Conservation (phyloP, 2,113 vertebrate genomes). For the Spheniscus mendiculus region DNA sequence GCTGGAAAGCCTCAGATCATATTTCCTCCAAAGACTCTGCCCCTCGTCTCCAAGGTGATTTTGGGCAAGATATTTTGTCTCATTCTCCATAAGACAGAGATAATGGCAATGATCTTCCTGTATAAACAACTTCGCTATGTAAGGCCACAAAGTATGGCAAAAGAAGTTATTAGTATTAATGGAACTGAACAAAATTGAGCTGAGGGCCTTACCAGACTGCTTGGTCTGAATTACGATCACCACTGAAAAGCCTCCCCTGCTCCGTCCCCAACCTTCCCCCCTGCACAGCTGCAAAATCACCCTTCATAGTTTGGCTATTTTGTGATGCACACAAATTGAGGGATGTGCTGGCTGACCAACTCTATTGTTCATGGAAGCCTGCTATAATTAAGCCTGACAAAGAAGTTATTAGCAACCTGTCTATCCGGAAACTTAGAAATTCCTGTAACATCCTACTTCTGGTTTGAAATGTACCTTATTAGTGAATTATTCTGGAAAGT, state of each 20-base stretch:
- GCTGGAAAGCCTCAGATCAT: not conserved
- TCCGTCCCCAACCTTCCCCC: not conserved
- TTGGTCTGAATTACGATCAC: not conserved
- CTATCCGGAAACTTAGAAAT: not conserved
- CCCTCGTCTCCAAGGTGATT: not conserved
- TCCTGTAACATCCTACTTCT: not conserved
- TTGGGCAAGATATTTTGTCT: not conserved
- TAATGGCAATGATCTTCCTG: not conserved
- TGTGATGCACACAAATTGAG: not conserved
- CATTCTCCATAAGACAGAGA: not conserved
- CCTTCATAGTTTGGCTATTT: not conserved
- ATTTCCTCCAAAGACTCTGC: not conserved
- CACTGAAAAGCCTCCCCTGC: not conserved
- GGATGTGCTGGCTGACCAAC: not conserved
- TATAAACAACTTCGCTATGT: not conserved
- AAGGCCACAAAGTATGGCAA: not conserved
- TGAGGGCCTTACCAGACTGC: not conserved
- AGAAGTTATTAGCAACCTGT: not conserved
- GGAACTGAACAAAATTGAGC: not conserved
- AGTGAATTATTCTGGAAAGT: not conserved
- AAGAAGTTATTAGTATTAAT: not conserved
- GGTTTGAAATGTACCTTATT: not conserved
- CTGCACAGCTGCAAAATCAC: not conserved
- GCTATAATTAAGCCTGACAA: not conserved
- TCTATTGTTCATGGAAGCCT: not conserved